A percentile compares a stretch with the other conserved stretches of the same genome.
Conservation (phyloP, 2,797 vertebrate genomes). For the Salmo trutta region DNA sequence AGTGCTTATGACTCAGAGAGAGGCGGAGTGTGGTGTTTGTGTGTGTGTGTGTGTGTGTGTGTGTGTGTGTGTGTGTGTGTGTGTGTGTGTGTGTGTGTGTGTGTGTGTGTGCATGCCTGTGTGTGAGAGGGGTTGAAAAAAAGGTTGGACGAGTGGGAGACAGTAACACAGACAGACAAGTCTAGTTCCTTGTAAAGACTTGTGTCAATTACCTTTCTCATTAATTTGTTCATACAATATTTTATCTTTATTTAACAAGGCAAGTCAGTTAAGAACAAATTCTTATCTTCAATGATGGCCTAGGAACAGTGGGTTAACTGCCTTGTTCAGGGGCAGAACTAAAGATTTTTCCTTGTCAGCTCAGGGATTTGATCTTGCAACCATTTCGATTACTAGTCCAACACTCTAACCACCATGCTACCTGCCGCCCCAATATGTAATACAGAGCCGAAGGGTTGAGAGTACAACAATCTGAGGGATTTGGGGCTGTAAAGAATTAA, state of each 20-base stretch:
- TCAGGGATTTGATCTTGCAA: no score
- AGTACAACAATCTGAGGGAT: constrained; percentile 60
- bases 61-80: neutral
- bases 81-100: no score
- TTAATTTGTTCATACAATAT: constrained; percentile 47
- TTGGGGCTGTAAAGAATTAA: constrained; percentile 65
- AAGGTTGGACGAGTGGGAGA: neutral
- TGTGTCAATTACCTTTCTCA: constrained; percentile 22
- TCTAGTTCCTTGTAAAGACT: neutral
- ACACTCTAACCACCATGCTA: no score
- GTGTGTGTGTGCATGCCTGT: no score
- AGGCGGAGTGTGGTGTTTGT: neutral
- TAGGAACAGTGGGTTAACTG: no score
- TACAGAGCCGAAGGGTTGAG: constrained; percentile 48
- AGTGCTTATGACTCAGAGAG: neutral
- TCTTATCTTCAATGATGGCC: no score
- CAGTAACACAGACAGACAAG: constrained; percentile 12
- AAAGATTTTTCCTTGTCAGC: no score
- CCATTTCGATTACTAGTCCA: no score
- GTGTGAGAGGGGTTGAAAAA: no score
- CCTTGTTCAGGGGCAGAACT: no score
- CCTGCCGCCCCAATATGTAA: constrained; percentile 22
- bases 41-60: neutral
- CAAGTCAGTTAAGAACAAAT: no score
- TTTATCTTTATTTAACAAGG: no score